phyloP scores from a whole-genome alignment of 2,113 vertebrate species.

The Azemiops feae region DNA sequence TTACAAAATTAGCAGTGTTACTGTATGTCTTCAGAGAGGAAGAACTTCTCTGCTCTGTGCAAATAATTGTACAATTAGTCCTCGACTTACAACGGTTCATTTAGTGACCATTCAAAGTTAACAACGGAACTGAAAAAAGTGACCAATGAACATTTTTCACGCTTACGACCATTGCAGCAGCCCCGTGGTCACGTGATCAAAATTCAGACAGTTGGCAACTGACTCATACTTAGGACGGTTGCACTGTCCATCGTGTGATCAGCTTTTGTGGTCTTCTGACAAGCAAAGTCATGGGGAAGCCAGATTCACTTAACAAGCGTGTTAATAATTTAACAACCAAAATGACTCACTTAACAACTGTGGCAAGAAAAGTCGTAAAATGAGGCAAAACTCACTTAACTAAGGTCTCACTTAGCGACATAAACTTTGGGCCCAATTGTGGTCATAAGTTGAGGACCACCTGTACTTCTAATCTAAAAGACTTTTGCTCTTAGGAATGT shows the following conservation, averaged over 20 bases:
- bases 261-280: too few species aligned
- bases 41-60: not conserved
- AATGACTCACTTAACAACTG: not conserved
- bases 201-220: too few species aligned
- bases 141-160: too few species aligned
- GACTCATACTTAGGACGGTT: too few species aligned
- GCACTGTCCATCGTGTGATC: too few species aligned
- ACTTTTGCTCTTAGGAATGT: not conserved
- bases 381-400: not conserved
- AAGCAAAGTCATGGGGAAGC: too few species aligned
- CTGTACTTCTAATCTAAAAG: not conserved
- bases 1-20: not conserved
- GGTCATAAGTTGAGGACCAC: not conserved
- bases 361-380: not conserved
- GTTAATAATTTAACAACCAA: not conserved
- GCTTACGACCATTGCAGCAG: too few species aligned
- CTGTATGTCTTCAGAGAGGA: not conserved
- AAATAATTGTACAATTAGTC: not conserved
- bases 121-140: too few species aligned
- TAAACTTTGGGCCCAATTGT: not conserved
- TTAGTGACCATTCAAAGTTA: too few species aligned
- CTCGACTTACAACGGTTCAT: too few species aligned
- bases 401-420: not conserved
- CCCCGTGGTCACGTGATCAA: too few species aligned
- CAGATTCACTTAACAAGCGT: too few species aligned